Conservation (phyloP, 2,797 vertebrate species). For the Thaleichthys pacificus region DNA sequence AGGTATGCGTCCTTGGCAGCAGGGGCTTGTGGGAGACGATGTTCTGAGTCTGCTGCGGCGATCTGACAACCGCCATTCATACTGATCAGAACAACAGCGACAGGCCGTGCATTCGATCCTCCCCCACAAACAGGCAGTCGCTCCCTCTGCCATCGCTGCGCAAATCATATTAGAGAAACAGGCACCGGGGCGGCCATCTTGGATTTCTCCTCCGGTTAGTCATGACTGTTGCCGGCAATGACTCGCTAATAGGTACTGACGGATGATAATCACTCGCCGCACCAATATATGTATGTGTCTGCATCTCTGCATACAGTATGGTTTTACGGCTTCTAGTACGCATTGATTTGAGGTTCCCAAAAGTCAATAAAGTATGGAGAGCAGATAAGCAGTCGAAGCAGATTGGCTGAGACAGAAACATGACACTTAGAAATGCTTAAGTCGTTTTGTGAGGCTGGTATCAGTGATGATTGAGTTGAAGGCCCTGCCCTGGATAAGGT, state of each 20-base stretch:
- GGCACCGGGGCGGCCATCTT: background rate
- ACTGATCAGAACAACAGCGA: background rate
- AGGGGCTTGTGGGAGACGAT: conserved; percentile 15
- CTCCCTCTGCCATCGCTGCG: conserved; percentile 6
- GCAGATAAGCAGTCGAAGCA: background rate
- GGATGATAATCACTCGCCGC: background rate
- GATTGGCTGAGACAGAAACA: background rate
- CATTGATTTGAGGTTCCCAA: no score
- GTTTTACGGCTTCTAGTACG: no score
- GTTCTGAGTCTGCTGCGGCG: background rate
- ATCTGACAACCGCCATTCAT: conserved; percentile 19
- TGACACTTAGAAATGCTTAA: background rate
- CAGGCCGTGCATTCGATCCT: conserved; percentile 7
- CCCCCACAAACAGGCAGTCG: background rate
- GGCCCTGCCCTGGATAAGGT: background rate
- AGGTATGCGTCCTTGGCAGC: conserved; percentile 54
- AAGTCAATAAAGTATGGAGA: background rate
- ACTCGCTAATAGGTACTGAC: conserved; percentile 8
- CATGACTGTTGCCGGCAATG: background rate
- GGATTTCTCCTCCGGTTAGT: background rate
- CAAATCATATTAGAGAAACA: conserved; percentile 16
- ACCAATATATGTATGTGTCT: background rate
- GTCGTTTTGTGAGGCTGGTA: background rate
- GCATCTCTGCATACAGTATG: background rate
- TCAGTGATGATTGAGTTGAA: background rate